These are phyloP conservation scores for Harpagoxenus sublaevis DNA, from an alignment of 2,888 invertebrate genomes.

Conservation along the genomic window DNA sequence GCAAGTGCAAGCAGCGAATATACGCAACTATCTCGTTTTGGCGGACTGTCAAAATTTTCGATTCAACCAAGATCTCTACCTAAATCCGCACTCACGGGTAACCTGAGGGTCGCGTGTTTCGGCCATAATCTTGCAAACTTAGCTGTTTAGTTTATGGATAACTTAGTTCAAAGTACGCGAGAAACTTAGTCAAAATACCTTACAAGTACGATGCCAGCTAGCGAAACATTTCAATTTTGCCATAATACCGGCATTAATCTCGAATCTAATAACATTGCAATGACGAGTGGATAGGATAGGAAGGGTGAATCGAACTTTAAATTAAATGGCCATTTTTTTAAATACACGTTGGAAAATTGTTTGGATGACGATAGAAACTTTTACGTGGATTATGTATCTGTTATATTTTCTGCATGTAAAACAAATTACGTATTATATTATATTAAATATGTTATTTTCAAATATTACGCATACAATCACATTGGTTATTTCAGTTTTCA, in stretches of 20 bases:
- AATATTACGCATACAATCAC: neutral
- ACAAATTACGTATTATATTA: neutral
- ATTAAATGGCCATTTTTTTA: neutral
- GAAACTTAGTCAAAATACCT: constrained; percentile 60
- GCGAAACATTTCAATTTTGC: constrained; percentile 58
- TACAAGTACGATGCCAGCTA: constrained; percentile 6
- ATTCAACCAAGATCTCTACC: constrained; percentile 38
- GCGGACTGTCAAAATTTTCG: constrained; percentile 54
- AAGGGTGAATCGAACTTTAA: neutral
- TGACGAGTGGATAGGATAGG: neutral
- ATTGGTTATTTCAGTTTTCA: neutral
- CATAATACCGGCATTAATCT: constrained; percentile 33
- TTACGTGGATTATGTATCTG: neutral
- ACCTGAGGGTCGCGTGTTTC: constrained; percentile 40
- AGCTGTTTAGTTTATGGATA: constrained; percentile 59
- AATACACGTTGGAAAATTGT: neutral
- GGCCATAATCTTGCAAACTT: constrained; percentile 61
- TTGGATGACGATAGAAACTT: neutral
- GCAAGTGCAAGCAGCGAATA: constrained; percentile 32
- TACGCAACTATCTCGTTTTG: constrained; percentile 42
- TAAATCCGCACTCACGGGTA: constrained; percentile 34
- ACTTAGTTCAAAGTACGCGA: constrained; percentile 55
- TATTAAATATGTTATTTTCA: neutral
- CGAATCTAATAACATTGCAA: neutral
- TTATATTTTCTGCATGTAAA: neutral